These are phyloP conservation scores for Papilio glaucus DNA, from an alignment of 1,140 invertebrate genomes.

Conservation along the genomic window DNA sequence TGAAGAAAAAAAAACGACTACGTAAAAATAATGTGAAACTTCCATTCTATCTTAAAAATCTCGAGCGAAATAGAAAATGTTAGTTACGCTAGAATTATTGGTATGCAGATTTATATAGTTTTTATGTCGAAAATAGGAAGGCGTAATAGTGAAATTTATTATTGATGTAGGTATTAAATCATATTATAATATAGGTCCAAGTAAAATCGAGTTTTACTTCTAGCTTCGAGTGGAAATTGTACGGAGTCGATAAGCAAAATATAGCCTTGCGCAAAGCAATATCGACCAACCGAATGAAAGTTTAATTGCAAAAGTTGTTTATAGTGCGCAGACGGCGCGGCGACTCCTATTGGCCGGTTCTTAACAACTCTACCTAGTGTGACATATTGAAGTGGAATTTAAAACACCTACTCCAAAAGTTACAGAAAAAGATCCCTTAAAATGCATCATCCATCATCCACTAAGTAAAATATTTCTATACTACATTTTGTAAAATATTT, in stretches of 20 bases:
- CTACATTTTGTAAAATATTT: no score
- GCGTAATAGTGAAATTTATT: background rate
- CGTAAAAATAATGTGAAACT: no score
- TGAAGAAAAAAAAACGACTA: background rate
- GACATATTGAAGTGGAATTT: background rate
- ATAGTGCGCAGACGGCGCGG: conserved; percentile 64
- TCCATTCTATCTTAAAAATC: no score
- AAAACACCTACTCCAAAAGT: no score
- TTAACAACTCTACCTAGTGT: conserved; percentile 46
- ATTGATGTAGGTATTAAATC: background rate
- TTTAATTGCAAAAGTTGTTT: conserved; percentile 79
- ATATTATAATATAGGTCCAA: background rate
- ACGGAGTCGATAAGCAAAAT: conserved; percentile 63
- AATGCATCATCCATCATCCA: no score
- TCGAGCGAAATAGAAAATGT: no score
- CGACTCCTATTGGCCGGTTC: conserved; percentile 48
- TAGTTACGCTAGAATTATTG: no score
- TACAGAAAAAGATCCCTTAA: no score
- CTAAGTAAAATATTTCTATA: no score
- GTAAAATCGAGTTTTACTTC: background rate
- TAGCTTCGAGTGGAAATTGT: conserved; percentile 40
- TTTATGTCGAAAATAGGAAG: no score
- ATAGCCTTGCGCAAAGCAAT: conserved; percentile 58
- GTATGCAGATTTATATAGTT: no score
- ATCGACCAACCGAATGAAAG: conserved; percentile 72